Conservation (phyloP, 2,888 invertebrate species). For the Phyto melanocephala region DNA sequence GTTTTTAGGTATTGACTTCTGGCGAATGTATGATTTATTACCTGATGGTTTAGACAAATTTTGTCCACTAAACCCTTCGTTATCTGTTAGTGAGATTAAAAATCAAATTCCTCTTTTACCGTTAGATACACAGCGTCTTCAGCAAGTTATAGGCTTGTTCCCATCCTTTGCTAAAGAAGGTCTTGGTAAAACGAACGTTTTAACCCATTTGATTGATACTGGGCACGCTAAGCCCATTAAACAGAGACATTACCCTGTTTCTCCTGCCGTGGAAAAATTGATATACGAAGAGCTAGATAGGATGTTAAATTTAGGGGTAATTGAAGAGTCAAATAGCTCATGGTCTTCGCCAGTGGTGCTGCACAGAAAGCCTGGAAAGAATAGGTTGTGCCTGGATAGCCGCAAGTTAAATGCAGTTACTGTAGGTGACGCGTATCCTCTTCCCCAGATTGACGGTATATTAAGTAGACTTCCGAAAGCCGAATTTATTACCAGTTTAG, state of each 20-base stretch:
- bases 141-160: neutral
- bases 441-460: conserved; percentile 53
- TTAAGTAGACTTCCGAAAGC: conserved; percentile 40
- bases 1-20: neutral
- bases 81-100: neutral
- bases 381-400: too few species aligned
- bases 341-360: too few species aligned
- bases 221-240: neutral
- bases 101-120: too few species aligned
- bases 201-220: neutral
- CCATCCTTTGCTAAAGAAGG: neutral
- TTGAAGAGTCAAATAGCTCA: too few species aligned
- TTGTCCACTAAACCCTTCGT: neutral
- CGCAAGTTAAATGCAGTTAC: too few species aligned
- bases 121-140: too few species aligned
- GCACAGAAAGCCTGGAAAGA: too few species aligned
- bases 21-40: neutral
- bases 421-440: too few species aligned
- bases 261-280: too few species aligned
- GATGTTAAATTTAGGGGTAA: too few species aligned
- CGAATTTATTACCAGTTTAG: conserved; percentile 46
- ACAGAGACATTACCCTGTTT: neutral
- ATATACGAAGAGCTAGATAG: too few species aligned
- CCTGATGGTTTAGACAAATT: neutral
- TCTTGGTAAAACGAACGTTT: neutral